A percentile compares a stretch with the other conserved stretches of the same genome.
Conservation (phyloP, 2,888 invertebrate species). For the Sphaerophoria taeniata region DNA sequence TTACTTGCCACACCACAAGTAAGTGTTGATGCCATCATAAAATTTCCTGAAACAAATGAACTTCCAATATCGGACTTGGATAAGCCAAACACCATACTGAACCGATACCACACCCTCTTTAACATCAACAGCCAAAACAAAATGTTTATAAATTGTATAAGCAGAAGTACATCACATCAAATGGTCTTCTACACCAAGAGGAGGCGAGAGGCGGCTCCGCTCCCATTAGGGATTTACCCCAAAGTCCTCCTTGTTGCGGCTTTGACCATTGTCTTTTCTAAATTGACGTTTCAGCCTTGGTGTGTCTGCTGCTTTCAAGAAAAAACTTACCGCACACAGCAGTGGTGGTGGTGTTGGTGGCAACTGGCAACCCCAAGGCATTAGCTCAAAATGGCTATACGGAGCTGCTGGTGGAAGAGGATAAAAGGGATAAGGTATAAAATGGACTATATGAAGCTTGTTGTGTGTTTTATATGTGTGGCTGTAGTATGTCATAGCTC, state of each 20-base stretch:
- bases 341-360: slow-evolving; percentile 6
- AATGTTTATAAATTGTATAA: too few relatives aligned
- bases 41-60: slow-evolving; percentile 70
- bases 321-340: slow-evolving; percentile 54
- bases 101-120: slow-evolving; percentile 27
- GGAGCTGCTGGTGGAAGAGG: neutral
- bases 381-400: slow-evolving; percentile 23
- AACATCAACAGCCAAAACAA: neutral
- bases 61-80: slow-evolving; percentile 65
- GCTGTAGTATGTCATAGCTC: slow-evolving; percentile 16
- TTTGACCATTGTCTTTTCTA: slow-evolving; percentile 57
- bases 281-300: slow-evolving; percentile 67
- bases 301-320: slow-evolving; percentile 49
- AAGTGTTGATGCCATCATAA: slow-evolving; percentile 72
- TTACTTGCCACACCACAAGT: slow-evolving; percentile 63
- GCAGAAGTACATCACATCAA: neutral
- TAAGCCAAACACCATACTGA: slow-evolving; percentile 21
- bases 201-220: slow-evolving; percentile 5
- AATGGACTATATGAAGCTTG: neutral
- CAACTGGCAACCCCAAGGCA: slow-evolving; percentile 40
- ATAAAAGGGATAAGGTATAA: neutral
- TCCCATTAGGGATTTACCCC: slow-evolving; percentile 52
- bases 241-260: slow-evolving; percentile 52
- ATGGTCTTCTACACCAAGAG: slow-evolving; percentile 1
- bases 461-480: slow-evolving; percentile 2